phyloP scores from a whole-genome alignment of 2,113 vertebrate genomes.

The Lota lota region DNA sequence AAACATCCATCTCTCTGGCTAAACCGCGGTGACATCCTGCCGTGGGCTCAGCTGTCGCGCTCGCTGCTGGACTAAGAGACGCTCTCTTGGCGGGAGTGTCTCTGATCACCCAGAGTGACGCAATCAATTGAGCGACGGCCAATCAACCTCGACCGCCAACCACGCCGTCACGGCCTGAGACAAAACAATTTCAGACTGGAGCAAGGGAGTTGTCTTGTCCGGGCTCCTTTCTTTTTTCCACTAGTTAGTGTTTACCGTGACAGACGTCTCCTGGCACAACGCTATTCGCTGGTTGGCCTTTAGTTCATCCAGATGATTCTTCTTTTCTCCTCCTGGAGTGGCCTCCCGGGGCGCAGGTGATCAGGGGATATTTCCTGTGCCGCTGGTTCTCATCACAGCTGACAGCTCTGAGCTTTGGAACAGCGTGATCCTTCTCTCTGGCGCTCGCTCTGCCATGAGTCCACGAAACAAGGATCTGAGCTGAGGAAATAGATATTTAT shows the following conservation, averaged over 20 bases:
- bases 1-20: slow-evolving; percentile 25
- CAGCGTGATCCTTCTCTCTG: too few species aligned
- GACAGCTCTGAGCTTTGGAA: too few species aligned
- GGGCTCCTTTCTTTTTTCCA: too few species aligned
- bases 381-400: too few species aligned
- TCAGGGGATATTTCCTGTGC: too few species aligned
- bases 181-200: slow-evolving; percentile 32
- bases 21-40: slow-evolving; percentile 32
- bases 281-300: not conserved
- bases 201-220: slow-evolving; percentile 29
- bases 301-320: not conserved
- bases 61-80: not conserved
- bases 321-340: not conserved
- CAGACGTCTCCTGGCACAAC: not conserved
- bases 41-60: slow-evolving; percentile 1
- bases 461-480: too few species aligned
- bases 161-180: slow-evolving; percentile 17
- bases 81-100: too few species aligned
- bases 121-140: slow-evolving; percentile 44
- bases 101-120: slow-evolving; percentile 37
- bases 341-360: not conserved
- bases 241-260: not conserved
- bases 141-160: slow-evolving; percentile 18
- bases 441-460: too few species aligned
- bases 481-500: too few species aligned